Conservation (phyloP, 2,113 vertebrate species). For the Thymallus thymallus region DNA sequence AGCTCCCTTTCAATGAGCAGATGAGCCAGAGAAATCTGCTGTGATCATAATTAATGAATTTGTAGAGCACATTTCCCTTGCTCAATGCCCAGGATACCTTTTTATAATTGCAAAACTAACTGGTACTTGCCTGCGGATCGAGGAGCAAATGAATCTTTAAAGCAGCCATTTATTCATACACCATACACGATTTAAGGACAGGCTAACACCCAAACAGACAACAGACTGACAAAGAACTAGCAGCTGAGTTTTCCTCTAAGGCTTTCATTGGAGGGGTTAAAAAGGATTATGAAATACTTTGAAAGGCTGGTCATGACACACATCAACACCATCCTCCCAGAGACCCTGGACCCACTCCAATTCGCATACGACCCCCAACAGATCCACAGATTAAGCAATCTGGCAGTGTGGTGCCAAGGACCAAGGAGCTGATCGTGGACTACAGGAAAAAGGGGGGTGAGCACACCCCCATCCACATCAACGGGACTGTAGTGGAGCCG, state of each 20-base stretch:
- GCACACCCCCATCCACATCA: no score
- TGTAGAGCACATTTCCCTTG: no score
- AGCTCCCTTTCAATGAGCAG: neutral
- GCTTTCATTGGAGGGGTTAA: neutral
- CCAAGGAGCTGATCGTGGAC: no score
- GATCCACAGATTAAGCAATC: no score
- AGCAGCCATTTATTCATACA: slow-evolving; percentile 52
- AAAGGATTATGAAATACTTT: no score
- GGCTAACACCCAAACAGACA: slow-evolving; percentile 39
- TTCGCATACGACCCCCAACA: no score
- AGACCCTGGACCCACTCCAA: no score
- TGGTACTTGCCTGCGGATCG: neutral
- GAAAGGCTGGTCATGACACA: no score
- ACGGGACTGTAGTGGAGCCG: no score
- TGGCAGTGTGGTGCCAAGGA: no score
- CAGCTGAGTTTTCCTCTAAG: slow-evolving; percentile 4
- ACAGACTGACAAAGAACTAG: slow-evolving; percentile 11
- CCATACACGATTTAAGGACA: slow-evolving; percentile 57
- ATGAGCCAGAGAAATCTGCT: neutral
- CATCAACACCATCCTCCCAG: no score
- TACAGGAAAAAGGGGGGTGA: no score
- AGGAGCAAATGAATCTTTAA: slow-evolving; percentile 44
- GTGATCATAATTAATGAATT: neutral
- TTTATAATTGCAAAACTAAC: slow-evolving; percentile 10
- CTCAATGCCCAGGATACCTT: neutral